Evolutionary conservation across 2,888 invertebrate genomes (phyloP).

Genomic region (Parnassius mnemosyne): DNA sequence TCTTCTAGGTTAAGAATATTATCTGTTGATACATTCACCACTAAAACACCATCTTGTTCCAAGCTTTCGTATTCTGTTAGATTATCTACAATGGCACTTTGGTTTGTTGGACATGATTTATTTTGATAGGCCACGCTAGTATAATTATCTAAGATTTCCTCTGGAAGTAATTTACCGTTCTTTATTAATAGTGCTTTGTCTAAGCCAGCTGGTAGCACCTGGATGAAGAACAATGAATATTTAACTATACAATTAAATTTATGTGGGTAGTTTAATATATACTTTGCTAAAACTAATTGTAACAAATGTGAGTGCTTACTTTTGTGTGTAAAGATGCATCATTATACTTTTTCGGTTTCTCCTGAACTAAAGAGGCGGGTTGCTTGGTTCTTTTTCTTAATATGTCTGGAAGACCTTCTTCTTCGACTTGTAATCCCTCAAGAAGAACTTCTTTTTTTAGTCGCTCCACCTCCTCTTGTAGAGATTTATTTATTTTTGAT

Average conservation of each 20-base stretch:
- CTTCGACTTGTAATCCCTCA: constrained; percentile 91
- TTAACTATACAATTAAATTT: too few species aligned
- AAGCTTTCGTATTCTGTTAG: constrained; percentile 72
- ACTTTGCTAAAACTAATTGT: neutral
- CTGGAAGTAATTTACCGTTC: constrained; percentile 66
- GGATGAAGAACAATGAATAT: constrained; percentile 28
- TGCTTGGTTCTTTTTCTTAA: constrained; percentile 86
- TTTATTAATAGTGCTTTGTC: constrained; percentile 67
- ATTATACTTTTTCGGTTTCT: constrained; percentile 74
- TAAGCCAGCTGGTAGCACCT: constrained; percentile 66
- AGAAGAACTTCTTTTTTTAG: constrained; percentile 89
- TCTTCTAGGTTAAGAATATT: constrained; percentile 73
- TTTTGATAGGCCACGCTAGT: constrained; percentile 46
- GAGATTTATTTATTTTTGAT: constrained; percentile 82
- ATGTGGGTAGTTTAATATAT: too few species aligned
- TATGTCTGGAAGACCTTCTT: constrained; percentile 89
- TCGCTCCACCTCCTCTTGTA: constrained; percentile 89
- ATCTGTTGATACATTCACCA: constrained; percentile 70
- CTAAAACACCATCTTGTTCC: constrained; percentile 75
- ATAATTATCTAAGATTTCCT: constrained; percentile 54
- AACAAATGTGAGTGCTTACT: constrained; percentile 41
- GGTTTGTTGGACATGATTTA: constrained; percentile 49
- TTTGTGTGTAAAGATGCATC: constrained; percentile 69
- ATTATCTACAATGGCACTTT: constrained; percentile 59
- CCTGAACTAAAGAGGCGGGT: constrained; percentile 70